phyloP scores from a whole-genome alignment of 1,140 invertebrate species.

The Micrasema minimum region DNA sequence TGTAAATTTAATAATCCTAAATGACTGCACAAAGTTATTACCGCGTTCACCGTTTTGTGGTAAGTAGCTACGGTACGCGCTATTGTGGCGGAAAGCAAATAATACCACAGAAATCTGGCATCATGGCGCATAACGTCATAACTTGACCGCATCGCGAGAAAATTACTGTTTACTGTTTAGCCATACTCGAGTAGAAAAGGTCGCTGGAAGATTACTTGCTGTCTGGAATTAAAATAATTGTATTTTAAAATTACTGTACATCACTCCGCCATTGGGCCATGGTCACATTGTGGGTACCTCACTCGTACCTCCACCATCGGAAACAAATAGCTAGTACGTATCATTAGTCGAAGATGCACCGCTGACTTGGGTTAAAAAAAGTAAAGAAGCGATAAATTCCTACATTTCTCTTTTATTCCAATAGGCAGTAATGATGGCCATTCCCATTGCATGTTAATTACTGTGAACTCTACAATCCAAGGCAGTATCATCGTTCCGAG shows the following conservation, averaged over 20 bases:
- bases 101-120: constrained; percentile 2
- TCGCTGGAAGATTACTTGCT: not conserved
- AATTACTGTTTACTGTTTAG: not conserved
- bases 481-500: not conserved
- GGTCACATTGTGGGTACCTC: not conserved
- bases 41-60: not conserved
- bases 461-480: no score
- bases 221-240: not conserved
- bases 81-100: not conserved
- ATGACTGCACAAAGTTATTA: no score
- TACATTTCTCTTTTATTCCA: no score
- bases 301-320: no score
- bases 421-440: no score
- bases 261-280: not conserved
- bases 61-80: not conserved
- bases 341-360: not conserved
- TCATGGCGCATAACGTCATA: not conserved
- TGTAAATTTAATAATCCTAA: no score
- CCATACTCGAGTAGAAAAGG: not conserved
- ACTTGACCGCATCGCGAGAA: constrained; percentile 7
- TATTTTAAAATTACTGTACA: not conserved
- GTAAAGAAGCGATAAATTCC: no score
- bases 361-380: not conserved
- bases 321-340: no score
- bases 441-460: no score